A percentile compares a stretch with the other conserved stretches of the same genome.
phyloP scores from a whole-genome alignment of 2,888 invertebrate genomes.

The Nomada hirtipes region DNA sequence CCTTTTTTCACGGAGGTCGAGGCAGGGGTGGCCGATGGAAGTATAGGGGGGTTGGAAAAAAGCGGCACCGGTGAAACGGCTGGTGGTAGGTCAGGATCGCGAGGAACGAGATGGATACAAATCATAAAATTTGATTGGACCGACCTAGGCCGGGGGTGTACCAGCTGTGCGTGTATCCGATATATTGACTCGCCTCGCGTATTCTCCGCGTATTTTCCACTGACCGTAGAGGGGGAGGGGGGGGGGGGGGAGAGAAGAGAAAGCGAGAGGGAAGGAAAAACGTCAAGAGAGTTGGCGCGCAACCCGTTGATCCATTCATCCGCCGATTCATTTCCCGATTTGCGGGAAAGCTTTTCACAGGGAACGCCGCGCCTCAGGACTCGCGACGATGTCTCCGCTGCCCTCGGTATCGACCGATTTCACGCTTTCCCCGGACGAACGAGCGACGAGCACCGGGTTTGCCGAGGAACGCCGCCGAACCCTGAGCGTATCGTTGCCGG shows the following conservation, averaged over 20 bases:
- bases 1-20: conserved; percentile 68
- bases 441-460: not conserved
- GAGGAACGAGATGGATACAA: conserved; percentile 80
- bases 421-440: not conserved
- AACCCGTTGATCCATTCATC: conserved; percentile 73
- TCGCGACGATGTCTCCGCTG: not conserved
- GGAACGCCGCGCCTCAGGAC: not conserved
- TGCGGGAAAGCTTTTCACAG: conserved; percentile 3
- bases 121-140: conserved; percentile 83
- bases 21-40: conserved; percentile 47
- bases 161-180: conserved; percentile 66
- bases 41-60: conserved; percentile 33
- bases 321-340: conserved; percentile 42
- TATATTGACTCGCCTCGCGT: conserved; percentile 74
- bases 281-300: conserved; percentile 51
- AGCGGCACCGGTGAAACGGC: conserved; percentile 68
- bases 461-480: not conserved
- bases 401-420: too few species aligned
- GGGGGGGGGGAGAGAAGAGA: conserved; percentile 20
- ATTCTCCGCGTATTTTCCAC: conserved; percentile 70
- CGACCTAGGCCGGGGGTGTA: conserved; percentile 72
- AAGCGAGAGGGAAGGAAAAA: conserved; percentile 29
- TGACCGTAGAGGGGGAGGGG: conserved; percentile 26
- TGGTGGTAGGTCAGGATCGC: conserved; percentile 76
- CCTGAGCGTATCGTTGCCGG: too few species aligned